phyloP scores from a whole-genome alignment of 2,888 invertebrate species.

The Cylloceria caligata region DNA sequence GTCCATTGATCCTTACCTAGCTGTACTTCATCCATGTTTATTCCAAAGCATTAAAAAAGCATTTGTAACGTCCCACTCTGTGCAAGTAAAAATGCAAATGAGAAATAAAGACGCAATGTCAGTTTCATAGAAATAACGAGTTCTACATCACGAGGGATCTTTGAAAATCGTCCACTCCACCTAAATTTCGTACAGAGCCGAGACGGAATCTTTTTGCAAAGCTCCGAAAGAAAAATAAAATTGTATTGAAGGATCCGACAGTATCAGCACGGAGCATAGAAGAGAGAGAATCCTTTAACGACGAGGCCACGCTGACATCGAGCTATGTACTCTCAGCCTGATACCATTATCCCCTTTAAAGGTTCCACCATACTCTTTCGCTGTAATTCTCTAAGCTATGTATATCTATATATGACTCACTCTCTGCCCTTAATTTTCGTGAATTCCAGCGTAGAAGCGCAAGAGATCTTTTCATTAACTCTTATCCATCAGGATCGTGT shows the following conservation, averaged over 20 bases:
- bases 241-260: slow-evolving; percentile 6
- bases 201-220: slow-evolving; percentile 1
- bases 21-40: not conserved
- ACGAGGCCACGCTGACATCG: not conserved
- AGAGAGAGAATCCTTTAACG: slow-evolving; percentile 18
- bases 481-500: not conserved
- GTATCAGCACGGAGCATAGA: not conserved
- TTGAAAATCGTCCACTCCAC: slow-evolving; percentile 8
- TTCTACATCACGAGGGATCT: slow-evolving; percentile 5
- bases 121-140: slow-evolving; percentile 5
- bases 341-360: slow-evolving; percentile 49
- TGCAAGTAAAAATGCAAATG: slow-evolving; percentile 2
- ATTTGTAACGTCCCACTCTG: not conserved
- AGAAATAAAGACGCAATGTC: not conserved
- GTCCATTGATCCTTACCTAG: not conserved
- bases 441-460: slow-evolving; percentile 17
- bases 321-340: not conserved
- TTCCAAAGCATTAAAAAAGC: slow-evolving; percentile 5
- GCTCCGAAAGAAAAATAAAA: slow-evolving; percentile 15
- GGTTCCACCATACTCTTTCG: not conserved
- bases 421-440: slow-evolving; percentile 20
- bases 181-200: not conserved
- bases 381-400: not conserved
- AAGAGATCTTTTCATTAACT: slow-evolving; percentile 16
- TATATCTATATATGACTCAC: slow-evolving; percentile 8